A percentile compares a stretch with the other conserved stretches of the same genome.
These are phyloP conservation scores for Heliopora coerulea DNA, from an alignment of 92 coral and sea anemone species.

Conservation along the genomic window DNA sequence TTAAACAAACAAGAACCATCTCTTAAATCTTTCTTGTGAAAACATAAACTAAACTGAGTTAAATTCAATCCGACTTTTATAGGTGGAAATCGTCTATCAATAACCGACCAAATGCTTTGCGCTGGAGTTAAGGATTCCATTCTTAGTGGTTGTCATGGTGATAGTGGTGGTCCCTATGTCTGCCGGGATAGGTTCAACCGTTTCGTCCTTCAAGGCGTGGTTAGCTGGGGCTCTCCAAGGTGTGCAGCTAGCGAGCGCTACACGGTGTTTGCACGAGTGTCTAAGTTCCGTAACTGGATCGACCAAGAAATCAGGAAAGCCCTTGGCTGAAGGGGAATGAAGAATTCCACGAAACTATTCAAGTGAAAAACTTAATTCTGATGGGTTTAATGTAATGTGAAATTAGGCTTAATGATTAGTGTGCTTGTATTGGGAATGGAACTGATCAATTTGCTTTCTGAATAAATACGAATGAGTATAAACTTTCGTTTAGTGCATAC, in stretches of 20 bases:
- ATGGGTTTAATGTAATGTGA: too few relatives aligned
- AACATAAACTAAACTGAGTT: too few relatives aligned
- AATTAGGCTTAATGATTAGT: too few relatives aligned
- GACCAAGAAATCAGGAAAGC: conserved; percentile 8
- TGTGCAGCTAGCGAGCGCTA: conserved; percentile 55
- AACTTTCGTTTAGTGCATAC: too few relatives aligned
- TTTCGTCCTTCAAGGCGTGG: conserved; percentile 77
- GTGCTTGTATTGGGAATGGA: too few relatives aligned
- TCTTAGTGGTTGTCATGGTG: conserved; percentile 16
- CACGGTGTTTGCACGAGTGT: conserved; percentile 77
- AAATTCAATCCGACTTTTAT: not conserved
- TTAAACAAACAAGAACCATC: too few relatives aligned
- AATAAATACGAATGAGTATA: too few relatives aligned
- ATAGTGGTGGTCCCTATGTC: conserved; percentile 32
- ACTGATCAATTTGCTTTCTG: too few relatives aligned
- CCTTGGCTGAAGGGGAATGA: too few relatives aligned
- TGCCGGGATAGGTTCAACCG: conserved; percentile 58
- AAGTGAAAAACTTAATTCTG: too few relatives aligned
- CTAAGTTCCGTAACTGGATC: conserved; percentile 77
- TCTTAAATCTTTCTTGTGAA: too few relatives aligned
- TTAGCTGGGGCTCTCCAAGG: conserved; percentile 65
- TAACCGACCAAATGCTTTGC: conserved; percentile 62
- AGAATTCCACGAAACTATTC: too few relatives aligned
- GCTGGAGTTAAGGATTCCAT: conserved; percentile 46
- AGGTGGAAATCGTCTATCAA: conserved; percentile 44